Base-by-base conservation (phyloP, 1,140 invertebrate species). In the Myzus persicae region DNA sequence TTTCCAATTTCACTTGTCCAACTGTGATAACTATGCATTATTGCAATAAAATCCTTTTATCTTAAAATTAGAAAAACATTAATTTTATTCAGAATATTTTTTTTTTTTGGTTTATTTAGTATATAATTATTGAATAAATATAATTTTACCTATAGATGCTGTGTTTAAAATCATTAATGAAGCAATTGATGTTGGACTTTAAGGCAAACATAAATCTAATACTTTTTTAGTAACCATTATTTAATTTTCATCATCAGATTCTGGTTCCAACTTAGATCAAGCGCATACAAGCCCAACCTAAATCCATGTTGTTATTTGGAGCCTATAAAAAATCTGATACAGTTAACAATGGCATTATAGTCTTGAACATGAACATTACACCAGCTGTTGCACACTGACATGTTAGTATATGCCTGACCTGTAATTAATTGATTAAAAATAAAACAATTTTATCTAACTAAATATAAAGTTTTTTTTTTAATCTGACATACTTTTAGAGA, bases 21-120 rank as follows among this genome's bases (percentile, higher is more conserved):
- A 84, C 91, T 93, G 7, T 93, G 91, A 31, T 93, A 85, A 42
- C 51, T 93, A 38, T 93, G 91, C 91, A 93, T 93, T 44, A 93
- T 84, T 40, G 85, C 85, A 51, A 93, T 84, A 42, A 93, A 93
- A 82, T 93, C 46, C 2, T 93, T 85, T 85, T 93, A 81, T 51
- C 91, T 81, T 93, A 85, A 31, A 91, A 90, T 51, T 31, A 42
- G 2, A 14, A 40, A 40, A 54, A 89, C 9, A 26, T 40, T 51
- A 38, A 89, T 26, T n/a, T 22, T 31, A 54, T 54, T 51, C 6
- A 51, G 11, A 46, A n/a, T n/a, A n/a, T n/a, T 14, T 48, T 18
- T 48, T 18, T 51, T n/a, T n/a, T n/a, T n/a, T n/a, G n/a, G n/a
- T n/a, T n/a, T n/a, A n/a, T n/a, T n/a, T n/a, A n/a, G 0, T 36